Evolutionary conservation across 2,113 vertebrate species (phyloP).

Genomic region (Nyctereutes procyonoides): DNA sequence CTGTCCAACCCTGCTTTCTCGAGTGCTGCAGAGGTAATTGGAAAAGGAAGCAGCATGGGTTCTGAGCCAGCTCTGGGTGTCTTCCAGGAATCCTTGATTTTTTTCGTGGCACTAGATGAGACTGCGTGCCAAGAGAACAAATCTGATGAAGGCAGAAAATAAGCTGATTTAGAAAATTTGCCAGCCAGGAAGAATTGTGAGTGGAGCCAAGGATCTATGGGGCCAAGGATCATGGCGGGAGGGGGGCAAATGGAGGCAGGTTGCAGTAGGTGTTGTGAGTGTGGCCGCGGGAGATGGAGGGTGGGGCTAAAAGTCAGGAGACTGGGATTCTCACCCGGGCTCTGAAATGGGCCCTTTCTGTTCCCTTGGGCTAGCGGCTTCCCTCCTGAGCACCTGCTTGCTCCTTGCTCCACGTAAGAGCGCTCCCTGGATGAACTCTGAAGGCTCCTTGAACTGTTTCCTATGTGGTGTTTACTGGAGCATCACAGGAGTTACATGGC

Average conservation of each 20-base stretch:
- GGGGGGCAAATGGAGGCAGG: background rate
- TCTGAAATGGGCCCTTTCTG: background rate
- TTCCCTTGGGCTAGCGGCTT: background rate
- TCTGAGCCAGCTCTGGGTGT: slow-evolving; percentile 61
- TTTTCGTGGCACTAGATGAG: slow-evolving; percentile 35
- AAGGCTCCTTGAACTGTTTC: background rate
- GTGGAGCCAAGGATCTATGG: background rate
- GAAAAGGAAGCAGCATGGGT: slow-evolving; percentile 58
- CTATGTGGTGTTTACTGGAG: background rate
- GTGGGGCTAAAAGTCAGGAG: background rate
- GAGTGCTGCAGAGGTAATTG: background rate
- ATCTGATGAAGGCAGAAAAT: slow-evolving; percentile 64
- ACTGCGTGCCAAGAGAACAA: slow-evolving; percentile 43
- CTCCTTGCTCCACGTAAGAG: background rate
- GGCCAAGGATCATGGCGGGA: background rate
- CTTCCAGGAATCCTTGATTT: slow-evolving; percentile 73
- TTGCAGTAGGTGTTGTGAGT: background rate
- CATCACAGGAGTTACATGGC: background rate
- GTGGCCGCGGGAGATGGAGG: background rate
- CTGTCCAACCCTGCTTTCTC: background rate
- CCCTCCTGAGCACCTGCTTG: background rate
- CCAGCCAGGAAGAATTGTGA: slow-evolving; percentile 48
- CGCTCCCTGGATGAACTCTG: background rate
- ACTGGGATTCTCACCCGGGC: background rate
- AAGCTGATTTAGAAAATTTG: slow-evolving; percentile 68